Base-by-base conservation (phyloP, 1,140 invertebrate genomes). In the Diorhabda sublineata region DNA sequence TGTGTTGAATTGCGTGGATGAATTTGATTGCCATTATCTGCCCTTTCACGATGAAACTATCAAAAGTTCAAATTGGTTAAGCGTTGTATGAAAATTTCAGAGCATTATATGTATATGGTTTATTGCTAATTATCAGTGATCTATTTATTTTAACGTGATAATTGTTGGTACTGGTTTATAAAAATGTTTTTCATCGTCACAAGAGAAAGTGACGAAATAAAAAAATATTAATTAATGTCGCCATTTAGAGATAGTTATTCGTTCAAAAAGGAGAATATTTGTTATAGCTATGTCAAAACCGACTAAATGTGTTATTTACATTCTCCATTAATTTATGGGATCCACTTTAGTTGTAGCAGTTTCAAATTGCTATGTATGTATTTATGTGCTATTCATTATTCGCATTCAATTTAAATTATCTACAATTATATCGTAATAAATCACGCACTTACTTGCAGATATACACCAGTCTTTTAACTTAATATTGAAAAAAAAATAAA, bases 371-470 rank as follows among this genome's bases (percentile, higher is more conserved):
- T 62, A 41, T 62, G 61, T 62, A 26, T 8, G 2, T 26, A 62
- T 62, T 62, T 62, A 62, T 42, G 41, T n/a, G 61, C 61, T 26
- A 62, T 62, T 62, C 43, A 62, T 62, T 62, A 62, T 43, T 42
- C 26, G 42, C 5, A 62, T 43, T 62, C 61, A 62, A 62, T 62
- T 42, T 62, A 62, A 62, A 62, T 62, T 42, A 62, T 42, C 61
- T 42, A 42, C 43, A 44, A 62, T 62, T 62, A 62, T 62, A 62
- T 62, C 61, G 61, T 62, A n/a, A 62, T 62, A 62, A 62, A 62
- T 62, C 61, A 43, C 61, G 43, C 8, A 62, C 43, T 42, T 62
- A 44, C 41, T 7, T 26, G 43, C 42, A 62, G 43, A 62, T 62
- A 26, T 62, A 26, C 58, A 56, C 26, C 26, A 26, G 26, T 26